Percentiles rank a stretch among this genome's conserved stretches.
phyloP scores from a whole-genome alignment of 2,888 invertebrate genomes.

The Pyrrhia umbra region DNA sequence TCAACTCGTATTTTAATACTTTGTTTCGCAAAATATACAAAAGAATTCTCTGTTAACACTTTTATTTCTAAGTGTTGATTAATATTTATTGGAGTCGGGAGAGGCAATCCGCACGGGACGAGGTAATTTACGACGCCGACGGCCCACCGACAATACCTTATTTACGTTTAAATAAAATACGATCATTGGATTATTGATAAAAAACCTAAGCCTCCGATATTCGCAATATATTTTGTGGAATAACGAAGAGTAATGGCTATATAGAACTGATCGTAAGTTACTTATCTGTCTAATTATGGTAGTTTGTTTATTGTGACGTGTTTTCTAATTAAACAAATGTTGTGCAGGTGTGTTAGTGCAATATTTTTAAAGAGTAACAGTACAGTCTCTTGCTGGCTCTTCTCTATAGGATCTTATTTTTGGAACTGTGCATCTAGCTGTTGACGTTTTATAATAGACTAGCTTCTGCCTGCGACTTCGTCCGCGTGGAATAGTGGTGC shows the following conservation, averaged over 20 bases:
- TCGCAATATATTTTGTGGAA: constrained; percentile 54
- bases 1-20: constrained; percentile 34
- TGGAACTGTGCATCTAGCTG: no score
- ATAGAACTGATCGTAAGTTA: constrained; percentile 12
- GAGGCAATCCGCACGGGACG: constrained; percentile 77
- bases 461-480: no score
- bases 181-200: constrained; percentile 78
- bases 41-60: constrained; percentile 70
- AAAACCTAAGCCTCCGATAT: constrained; percentile 64
- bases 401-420: no score
- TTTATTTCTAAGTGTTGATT: constrained; percentile 79
- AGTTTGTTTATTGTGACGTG: neutral
- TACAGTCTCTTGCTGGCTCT: no score
- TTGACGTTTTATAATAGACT: no score
- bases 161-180: constrained; percentile 85
- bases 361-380: no score
- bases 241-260: constrained; percentile 55
- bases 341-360: no score
- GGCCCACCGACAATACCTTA: constrained; percentile 74
- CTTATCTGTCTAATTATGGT: constrained; percentile 5
- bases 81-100: constrained; percentile 79
- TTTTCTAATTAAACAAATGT: no score
- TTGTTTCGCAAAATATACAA: constrained; percentile 57
- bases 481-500: no score
- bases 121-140: constrained; percentile 76